Base-by-base conservation (phyloP, 2,888 invertebrate species). In the Philereme vetulata region DNA sequence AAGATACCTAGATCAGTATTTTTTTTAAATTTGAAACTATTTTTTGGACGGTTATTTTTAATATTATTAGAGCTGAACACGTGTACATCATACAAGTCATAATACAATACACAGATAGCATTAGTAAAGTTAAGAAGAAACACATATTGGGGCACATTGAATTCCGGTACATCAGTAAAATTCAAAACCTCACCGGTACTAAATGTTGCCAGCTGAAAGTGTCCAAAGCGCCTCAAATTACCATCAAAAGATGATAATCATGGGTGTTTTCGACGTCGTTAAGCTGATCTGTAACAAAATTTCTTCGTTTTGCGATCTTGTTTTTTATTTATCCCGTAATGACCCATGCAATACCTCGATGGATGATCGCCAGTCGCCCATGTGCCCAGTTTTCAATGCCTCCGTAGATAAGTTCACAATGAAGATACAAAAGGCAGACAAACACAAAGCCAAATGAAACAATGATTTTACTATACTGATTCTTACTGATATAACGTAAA, bases 231-330 rank as follows among this genome's bases (percentile, higher is more conserved):
- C 88, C 89, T 85, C 87, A 86, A 82, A 88, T 83, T 88, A 91
- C 85, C 90, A 92, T 92, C 92, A 92, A 91, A 92, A 91, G 89
- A 92, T 92, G 88, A 92, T 92, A 87, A 92, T 90, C 92, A 92
- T 92, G 71, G 92, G 92, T 85, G 92, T 92, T 92, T 92, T 92
- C 89, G 92, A 92, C 84, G 92, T 92, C 84, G 92, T 86, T 87
- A 92, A 88, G 89, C 89, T 92, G 91, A 92, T 90, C 92, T 92
- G 92, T 81, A 92, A 92, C 91, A 92, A 87, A 91, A 92, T 88
- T 77, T 78, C 86, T 87, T 82, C 84, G 81, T 90, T 91, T 85
- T 90, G 92, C 92, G 90, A 88, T 89, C 86, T 86, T 80, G 78
- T 75, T 80, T 82, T 82, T 78, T 74, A 78, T 75, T 77, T 72